Conservation (phyloP, 2,888 invertebrate genomes). For the Pseudanteris insignis region DNA sequence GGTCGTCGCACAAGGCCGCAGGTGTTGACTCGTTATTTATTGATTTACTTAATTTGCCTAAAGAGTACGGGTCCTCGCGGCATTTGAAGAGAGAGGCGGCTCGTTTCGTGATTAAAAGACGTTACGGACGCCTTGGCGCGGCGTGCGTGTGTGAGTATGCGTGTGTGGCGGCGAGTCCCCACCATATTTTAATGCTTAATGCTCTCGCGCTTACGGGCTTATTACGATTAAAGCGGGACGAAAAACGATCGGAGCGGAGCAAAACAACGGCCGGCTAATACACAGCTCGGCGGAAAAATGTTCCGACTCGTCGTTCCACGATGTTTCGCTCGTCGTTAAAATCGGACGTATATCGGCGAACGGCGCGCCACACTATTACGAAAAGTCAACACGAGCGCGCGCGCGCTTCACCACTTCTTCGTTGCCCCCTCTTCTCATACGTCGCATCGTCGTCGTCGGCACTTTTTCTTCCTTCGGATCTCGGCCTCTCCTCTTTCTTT, state of each 20-base stretch:
- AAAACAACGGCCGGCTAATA: conserved; percentile 36
- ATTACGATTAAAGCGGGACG: conserved; percentile 52
- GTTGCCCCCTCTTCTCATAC: conserved; percentile 3
- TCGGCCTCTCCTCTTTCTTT: not conserved
- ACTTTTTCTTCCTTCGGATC: not conserved
- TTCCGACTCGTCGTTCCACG: conserved; percentile 41
- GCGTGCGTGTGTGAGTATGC: no score
- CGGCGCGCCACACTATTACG: conserved; percentile 24
- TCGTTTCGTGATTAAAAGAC: conserved; percentile 65
- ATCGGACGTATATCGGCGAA: conserved; percentile 35
- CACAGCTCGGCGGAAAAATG: conserved; percentile 42
- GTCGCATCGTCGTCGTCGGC: not conserved
- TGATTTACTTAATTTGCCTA: conserved; percentile 64
- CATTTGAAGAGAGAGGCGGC: conserved; percentile 59
- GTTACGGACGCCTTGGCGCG: conserved; percentile 61
- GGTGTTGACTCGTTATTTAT: conserved; percentile 64
- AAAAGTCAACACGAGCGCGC: no score
- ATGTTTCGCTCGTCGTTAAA: conserved; percentile 43
- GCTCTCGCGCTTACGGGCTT: conserved; percentile 59
- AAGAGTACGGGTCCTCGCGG: conserved; percentile 54
- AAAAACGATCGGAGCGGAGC: conserved; percentile 26
- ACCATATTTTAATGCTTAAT: conserved; percentile 62
- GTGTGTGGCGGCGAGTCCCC: conserved; percentile 56
- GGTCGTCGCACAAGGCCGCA: conserved; percentile 54
- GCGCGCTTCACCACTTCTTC: conserved; percentile 13